phyloP scores from a whole-genome alignment of 2,797 vertebrate species.

The Alauda arvensis region DNA sequence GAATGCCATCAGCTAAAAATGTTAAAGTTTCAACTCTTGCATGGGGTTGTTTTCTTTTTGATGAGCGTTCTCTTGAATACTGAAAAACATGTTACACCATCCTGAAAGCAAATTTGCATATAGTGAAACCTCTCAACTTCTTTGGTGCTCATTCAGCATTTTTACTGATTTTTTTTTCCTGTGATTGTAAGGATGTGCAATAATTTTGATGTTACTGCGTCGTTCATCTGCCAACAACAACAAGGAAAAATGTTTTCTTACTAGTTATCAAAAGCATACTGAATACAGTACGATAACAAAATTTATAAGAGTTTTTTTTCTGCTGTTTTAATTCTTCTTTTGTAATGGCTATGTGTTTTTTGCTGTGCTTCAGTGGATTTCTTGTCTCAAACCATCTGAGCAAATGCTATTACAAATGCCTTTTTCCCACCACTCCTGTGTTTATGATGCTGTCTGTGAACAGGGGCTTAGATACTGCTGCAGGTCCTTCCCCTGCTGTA shows the following conservation, averaged over 20 bases:
- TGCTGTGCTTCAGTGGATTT: background rate
- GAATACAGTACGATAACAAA: background rate
- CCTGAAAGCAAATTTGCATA: background rate
- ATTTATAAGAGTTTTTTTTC: background rate
- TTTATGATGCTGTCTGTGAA: background rate
- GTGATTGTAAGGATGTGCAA: background rate
- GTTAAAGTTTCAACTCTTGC: background rate
- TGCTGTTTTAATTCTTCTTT: background rate
- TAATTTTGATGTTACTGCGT: background rate
- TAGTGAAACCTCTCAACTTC: background rate
- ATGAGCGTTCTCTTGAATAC: background rate
- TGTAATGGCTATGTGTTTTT: background rate
- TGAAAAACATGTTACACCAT: background rate
- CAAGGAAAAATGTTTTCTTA: background rate
- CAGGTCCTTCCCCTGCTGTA: background rate
- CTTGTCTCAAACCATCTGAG: background rate
- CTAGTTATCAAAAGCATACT: background rate
- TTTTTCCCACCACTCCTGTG: background rate
- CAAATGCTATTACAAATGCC: background rate
- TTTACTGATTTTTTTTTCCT: background rate
- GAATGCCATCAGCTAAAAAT: slow-evolving; percentile 15
- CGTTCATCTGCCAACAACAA: background rate
- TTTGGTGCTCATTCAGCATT: background rate
- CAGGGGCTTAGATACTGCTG: background rate
- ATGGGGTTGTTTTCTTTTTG: background rate